Evolutionary conservation across 2,888 invertebrate species (phyloP), one percentile per base, ranked within the genome.

Genomic region (Therioaphis trifolii): DNA sequence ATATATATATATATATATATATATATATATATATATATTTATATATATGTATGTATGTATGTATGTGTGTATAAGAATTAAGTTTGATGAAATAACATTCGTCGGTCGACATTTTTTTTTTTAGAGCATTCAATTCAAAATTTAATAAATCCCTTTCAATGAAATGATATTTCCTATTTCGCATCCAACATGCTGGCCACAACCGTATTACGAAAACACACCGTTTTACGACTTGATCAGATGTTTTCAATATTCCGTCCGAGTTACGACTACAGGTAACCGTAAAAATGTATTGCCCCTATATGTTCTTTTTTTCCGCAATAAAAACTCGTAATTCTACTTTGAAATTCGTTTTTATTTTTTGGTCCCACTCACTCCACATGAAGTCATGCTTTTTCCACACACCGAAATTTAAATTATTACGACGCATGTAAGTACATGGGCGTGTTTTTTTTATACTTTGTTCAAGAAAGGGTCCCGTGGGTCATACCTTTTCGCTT

Each of bases 401-500:
- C 68, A n/a, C 77, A n/a, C 7, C n/a, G 46, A 80, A 80, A 80
- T 80, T 80, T 72, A 80, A 80, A 80, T 80, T 80, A 80, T 80
- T 80, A 80, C 80, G 46, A 58, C 69, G 77, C 66, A 66, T 49
- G 71, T 80, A 72, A 72, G 80, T 80, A 49, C 18, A 24, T 80
- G 61, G 61, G 72, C 71, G 69, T 69, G 63, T 72, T 75, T 74
- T 21, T 29, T 55, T 43, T 71, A 72, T 71, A 80, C 35, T 71
- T 80, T 21, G 72, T 80, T 61, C 80, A 80, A 80, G 80, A 80
- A 80, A 82, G 82, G 82, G 74, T 82, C 82, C 63, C 74, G 61
- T 49, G 82, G 82, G 82, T 82, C 82, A 85, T 82, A 82, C 82
- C 82, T 87, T 87, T 86, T 86, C 87, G 87, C 87, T 86, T 87